Evolutionary conservation across 2,113 vertebrate genomes (phyloP), one percentile per base, ranked within the genome.

Genomic region (Rana temporaria): DNA sequence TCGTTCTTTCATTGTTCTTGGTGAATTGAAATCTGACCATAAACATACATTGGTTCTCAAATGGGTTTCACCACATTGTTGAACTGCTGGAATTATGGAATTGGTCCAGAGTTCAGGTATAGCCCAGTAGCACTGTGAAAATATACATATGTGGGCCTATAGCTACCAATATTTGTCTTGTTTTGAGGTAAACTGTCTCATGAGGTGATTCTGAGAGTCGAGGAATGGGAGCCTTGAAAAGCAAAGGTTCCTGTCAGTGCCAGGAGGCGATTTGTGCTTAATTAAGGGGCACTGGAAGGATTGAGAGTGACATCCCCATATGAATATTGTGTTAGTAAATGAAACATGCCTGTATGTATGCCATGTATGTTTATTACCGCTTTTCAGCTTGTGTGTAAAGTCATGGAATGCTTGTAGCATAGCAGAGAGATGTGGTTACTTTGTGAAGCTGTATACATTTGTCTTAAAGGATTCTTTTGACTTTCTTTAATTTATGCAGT

Each of bases 241-340:
- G 79, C 84, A 0, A 70, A 76, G 83, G 18, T 76, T 67, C 19
- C 79, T 70, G 65, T 85, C 70, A 63, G 11, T 79, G 85, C 84
- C 34, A 57, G 79, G 69, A 66, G 69, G 64, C 74, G 85, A 70
- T 82, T 76, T 75, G 52, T 63, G 72, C 73, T 82, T 86, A 81
- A 85, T 79, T 85, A 86, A 85, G 82, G 78, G 32, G 85, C 30
- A 48, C 77, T 52, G n/a, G 24, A 57, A 57, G 83, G 71, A 82
- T 79, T 84, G 87, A 63, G 68, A 80, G 57, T 66, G 0, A 85
- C 63, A 59, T 67, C 71, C 12, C 57, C 57, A 18, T 73, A 82
- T 82, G 84, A 84, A 84, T 86, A 85, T 87, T 87, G 52, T 74
- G 70, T 65, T 55, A 17, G 48, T 72, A 65, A 82, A 82, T 64